These are phyloP conservation scores for Galagoides demidoff DNA, from an alignment of 2,797 vertebrate genomes.

Conservation along the genomic window DNA sequence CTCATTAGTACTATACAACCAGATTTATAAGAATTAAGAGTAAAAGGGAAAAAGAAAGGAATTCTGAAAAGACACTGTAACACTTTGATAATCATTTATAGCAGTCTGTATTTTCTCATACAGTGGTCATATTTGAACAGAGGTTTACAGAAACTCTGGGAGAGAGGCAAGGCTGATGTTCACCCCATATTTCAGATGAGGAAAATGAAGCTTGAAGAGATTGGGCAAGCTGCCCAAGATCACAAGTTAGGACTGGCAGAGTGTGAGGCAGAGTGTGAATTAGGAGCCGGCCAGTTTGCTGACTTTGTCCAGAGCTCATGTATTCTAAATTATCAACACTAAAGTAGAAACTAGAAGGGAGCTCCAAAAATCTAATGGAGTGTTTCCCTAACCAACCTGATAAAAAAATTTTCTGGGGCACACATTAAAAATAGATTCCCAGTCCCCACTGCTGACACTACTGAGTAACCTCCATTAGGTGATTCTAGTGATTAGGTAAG, in stretches of 20 bases:
- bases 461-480: not conserved
- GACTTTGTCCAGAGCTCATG: conserved; percentile 24
- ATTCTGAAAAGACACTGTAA: not conserved
- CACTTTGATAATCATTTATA: not conserved
- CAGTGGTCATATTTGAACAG: not conserved
- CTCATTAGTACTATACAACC: not conserved
- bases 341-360: not conserved
- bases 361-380: not conserved
- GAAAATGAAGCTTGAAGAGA: conserved; percentile 13
- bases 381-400: not conserved
- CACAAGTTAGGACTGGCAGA: not conserved
- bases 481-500: not conserved
- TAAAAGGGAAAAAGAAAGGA: not conserved
- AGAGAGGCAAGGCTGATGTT: not conserved
- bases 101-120: not conserved
- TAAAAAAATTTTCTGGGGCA: not conserved
- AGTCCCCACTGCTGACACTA: not conserved
- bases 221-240: not conserved
- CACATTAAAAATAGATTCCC: conserved; percentile 33
- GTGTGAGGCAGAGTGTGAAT: not conserved
- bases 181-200: conserved; percentile 7
- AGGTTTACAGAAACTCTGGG: conserved; percentile 28
- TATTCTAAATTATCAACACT: not conserved
- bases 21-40: not conserved
- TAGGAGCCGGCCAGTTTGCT: not conserved